Evolutionary conservation across 2,888 invertebrate genomes (phyloP).

Genomic region (Caenorhabditis doughertyi): DNA sequence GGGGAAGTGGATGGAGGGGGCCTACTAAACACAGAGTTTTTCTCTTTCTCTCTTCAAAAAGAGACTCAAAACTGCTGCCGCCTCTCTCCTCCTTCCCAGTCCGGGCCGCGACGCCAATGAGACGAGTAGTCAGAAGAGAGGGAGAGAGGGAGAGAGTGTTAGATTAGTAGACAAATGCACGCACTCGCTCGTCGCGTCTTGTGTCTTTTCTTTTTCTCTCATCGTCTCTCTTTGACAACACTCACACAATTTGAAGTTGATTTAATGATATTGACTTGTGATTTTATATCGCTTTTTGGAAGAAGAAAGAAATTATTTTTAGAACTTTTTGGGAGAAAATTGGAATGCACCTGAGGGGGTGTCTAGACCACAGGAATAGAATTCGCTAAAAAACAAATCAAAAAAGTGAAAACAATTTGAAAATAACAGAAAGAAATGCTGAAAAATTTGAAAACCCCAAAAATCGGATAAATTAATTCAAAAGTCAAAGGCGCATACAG

Average conservation of each 20-base stretch:
- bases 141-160: slow-evolving; percentile 20
- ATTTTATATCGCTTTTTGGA: slow-evolving; percentile 10
- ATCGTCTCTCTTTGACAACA: no score
- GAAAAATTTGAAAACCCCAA: no score
- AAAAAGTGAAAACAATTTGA: no score
- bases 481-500: no score
- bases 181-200: background rate
- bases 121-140: background rate
- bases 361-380: background rate
- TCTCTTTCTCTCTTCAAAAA: background rate
- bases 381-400: no score
- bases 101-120: background rate
- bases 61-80: background rate
- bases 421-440: no score
- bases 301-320: background rate
- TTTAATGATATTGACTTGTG: slow-evolving; percentile 26
- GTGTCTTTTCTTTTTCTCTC: background rate
- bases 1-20: background rate
- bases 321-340: background rate
- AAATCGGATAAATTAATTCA: no score
- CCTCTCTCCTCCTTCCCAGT: no score
- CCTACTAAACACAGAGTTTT: slow-evolving; percentile 13
- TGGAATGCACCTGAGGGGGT: background rate
- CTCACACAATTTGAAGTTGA: no score
- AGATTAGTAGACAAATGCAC: slow-evolving; percentile 42